Percentiles rank a stretch among this genome's conserved stretches.
These are phyloP conservation scores for Talpa occidentalis DNA, from an alignment of 2,113 vertebrate genomes.

Conservation along the genomic window DNA sequence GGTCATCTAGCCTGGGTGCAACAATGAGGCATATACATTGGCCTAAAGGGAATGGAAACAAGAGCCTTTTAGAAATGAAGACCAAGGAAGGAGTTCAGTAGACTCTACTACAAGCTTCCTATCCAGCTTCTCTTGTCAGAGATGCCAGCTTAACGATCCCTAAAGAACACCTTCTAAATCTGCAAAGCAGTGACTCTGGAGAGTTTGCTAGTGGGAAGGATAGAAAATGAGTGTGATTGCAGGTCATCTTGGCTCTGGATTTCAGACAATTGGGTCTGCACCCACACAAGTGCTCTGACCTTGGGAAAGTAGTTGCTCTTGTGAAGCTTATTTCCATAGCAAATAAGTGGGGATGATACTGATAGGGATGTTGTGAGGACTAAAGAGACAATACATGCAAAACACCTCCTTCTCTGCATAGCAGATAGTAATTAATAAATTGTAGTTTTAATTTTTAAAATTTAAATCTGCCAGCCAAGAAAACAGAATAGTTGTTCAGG, in stretches of 20 bases:
- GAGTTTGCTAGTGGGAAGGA: not conserved
- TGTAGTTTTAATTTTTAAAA: not conserved
- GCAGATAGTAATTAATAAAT: not conserved
- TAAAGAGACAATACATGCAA: not conserved
- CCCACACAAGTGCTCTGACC: not conserved
- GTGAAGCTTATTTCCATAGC: not conserved
- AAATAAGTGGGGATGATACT: not conserved
- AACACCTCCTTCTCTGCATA: not conserved
- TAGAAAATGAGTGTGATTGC: not conserved
- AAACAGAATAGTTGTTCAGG: not conserved
- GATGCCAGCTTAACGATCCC: not conserved
- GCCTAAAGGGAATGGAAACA: not conserved
- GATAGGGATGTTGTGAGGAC: not conserved
- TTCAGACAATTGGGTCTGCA: not conserved
- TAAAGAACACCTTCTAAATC: not conserved
- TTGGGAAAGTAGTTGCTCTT: not conserved
- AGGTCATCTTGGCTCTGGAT: not conserved
- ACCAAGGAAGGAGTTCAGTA: not conserved
- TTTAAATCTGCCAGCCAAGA: not conserved
- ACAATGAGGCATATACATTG: not conserved
- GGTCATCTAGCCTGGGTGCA: not conserved
- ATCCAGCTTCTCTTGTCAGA: not conserved
- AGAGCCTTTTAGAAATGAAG: conserved; percentile 18
- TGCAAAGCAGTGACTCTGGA: not conserved
- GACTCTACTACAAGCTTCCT: not conserved